Evolutionary conservation across 2,797 vertebrate species (phyloP), one percentile per base, ranked within the genome.

Genomic region (Cheirogaleus major): DNA sequence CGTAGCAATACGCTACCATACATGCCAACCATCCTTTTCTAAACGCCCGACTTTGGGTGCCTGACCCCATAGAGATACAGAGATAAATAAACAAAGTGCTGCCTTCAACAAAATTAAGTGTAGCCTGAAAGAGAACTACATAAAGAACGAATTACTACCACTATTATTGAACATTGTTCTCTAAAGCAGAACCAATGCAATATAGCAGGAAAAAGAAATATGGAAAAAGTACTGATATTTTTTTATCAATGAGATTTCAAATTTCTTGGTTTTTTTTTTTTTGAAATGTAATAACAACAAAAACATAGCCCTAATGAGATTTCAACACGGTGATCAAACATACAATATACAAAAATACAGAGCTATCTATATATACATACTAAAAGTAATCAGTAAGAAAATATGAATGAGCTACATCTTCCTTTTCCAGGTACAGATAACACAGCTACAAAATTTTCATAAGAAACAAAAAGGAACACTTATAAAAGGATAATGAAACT

Each of bases 161-260:
- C 4, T 15, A 10, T 50, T 95, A 85, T 0, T 45, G 5, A 81
- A 65, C 45, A 93, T 3, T 85, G 18, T 69, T 90, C 35, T 43
- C 4, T 43, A 32, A 79, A 25, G 41, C 9, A 91, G n/a, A 93
- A 75, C 48, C 67, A 89, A 91, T 38, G 93, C 45, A 92, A 92
- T 89, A 95, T 65, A 65, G 55, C 57, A 92, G 38, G 78, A 81
- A 89, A 96, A 96, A 48, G 32, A 93, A 79, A 95, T 35, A 43
- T 1, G 0, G 57, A 63, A 96, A 52, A 84, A 20, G 22, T 75
- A 14, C 57, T 70, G 57, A 59, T n/a, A 65, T 38, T 38, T 12
- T 91, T 15, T 61, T 72, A 50, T 3, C 45, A 63, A 14, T 14
- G 20, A 93, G 9, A 78, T 59, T 5, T 38, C 83, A 93, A 50